phyloP scores from a whole-genome alignment of 2,113 vertebrate genomes.

The Jacana jacana region DNA sequence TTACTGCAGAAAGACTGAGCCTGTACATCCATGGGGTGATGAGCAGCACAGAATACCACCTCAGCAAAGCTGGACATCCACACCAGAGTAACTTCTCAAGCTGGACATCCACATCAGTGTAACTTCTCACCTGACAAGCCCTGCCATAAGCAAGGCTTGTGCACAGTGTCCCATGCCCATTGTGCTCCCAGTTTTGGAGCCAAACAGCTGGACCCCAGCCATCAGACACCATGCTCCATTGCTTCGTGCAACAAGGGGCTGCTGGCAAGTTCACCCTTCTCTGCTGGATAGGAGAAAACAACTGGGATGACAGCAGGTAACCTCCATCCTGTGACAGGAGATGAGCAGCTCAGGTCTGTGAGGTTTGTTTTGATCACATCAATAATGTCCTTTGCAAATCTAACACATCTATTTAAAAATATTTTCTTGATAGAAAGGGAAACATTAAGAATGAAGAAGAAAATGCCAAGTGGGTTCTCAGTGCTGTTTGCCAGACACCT shows the following conservation, averaged over 20 bases:
- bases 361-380: neutral
- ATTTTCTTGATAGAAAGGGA: slow-evolving; percentile 6
- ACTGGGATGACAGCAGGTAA: neutral
- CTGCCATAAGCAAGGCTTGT: neutral
- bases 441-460: slow-evolving; percentile 5
- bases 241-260: neutral
- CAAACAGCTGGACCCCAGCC: neutral
- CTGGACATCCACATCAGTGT: neutral
- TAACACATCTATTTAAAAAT: neutral
- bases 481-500: neutral
- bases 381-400: neutral
- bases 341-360: fast-evolving
- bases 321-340: neutral
- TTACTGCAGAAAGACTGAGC: neutral
- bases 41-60: neutral
- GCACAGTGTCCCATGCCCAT: neutral
- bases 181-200: neutral
- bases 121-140: neutral
- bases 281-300: neutral
- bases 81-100: neutral
- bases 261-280: neutral
- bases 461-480: slow-evolving; percentile 33
- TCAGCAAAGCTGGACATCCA: neutral
- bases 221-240: neutral
- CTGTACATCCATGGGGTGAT: neutral